Base-by-base conservation (phyloP, 1,140 invertebrate species). In the Harlomillsia oculata region DNA sequence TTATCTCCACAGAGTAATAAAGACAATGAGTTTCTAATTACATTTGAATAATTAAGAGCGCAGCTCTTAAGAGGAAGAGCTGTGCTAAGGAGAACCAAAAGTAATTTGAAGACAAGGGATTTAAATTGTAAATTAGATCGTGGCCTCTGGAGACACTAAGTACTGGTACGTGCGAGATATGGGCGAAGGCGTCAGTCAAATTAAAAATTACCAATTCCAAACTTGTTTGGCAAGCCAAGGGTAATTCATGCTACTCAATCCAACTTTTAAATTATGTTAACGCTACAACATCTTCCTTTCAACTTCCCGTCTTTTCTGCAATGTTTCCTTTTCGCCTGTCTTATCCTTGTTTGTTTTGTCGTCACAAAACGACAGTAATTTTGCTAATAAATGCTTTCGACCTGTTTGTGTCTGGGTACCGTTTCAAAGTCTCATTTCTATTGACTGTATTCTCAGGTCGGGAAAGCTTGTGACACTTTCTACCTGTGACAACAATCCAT, bases 211-310 rank as follows among this genome's bases (percentile, higher is more conserved):
- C 13, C n/a, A 36, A 37, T 55, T 20, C 13, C 18, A 21, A 20
- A 55, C 53, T 36, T 55, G 53, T 43, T 26, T 55, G n/a, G 39
- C 41, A 8, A 55, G 53, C 30, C 41, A 55, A 36, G 53, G 53
- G 53, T 55, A 46, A 55, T 8, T 9, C 21, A 8, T 25, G 5
- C 6, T 34, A 8, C 14, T 34, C 6, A 34, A 8, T 8, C 14
- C 6, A 8, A 8, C 30, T 34, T 6, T 6, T 8, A 34, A 8
- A 8, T 14, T 34, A 8, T 14, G 6, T 8, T 8, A 34, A 6
- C 14, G 6, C 6, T 8, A 34, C 6, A 34, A 34, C 14, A 34
- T 8, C 30, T 34, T 34, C n/a, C n/a, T n/a, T n/a, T n/a, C n/a
- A n/a, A n/a, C n/a, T n/a, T n/a, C n/a, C n/a, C n/a, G n/a, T n/a